phyloP scores from a whole-genome alignment of 2,113 vertebrate species.

The Psilopsiagon aurifrons region DNA sequence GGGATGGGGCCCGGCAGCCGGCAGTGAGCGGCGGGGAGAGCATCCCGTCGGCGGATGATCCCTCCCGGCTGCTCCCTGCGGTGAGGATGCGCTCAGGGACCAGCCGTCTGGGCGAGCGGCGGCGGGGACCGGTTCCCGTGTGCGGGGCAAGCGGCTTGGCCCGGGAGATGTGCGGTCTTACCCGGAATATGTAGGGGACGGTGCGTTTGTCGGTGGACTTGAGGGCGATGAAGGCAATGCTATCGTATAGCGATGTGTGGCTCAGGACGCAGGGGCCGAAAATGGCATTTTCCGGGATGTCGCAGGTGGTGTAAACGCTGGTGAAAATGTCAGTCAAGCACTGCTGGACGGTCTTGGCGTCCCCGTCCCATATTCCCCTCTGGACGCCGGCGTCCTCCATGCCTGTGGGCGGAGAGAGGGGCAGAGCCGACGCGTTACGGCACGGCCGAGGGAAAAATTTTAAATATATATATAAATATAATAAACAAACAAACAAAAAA shows the following conservation, averaged over 20 bases:
- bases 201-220: conserved; percentile 97
- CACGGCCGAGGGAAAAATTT: not conserved
- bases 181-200: conserved; percentile 95
- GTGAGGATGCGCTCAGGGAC: not conserved
- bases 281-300: conserved; percentile 95
- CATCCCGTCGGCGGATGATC: not conserved
- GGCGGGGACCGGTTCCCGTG: not conserved
- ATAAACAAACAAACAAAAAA: too few relatives aligned
- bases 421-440: not conserved
- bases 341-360: conserved; percentile 95
- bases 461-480: not conserved
- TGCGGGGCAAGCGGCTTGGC: too few relatives aligned
- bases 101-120: not conserved
- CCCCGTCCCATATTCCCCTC: conserved; percentile 90
- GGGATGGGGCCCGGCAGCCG: not conserved
- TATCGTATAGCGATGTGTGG: conserved; percentile 97
- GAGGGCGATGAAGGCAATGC: conserved; percentile 96
- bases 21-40: not conserved
- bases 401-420: conserved; percentile 29
- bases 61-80: not conserved
- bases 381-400: conserved; percentile 93
- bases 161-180: conserved; percentile 56
- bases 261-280: conserved; percentile 95
- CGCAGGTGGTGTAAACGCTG: conserved; percentile 96
- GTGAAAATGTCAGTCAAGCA: conserved; percentile 98